Evolutionary conservation across 2,113 vertebrate species (phyloP).

Genomic region (Tretioscincus oriximinensis): DNA sequence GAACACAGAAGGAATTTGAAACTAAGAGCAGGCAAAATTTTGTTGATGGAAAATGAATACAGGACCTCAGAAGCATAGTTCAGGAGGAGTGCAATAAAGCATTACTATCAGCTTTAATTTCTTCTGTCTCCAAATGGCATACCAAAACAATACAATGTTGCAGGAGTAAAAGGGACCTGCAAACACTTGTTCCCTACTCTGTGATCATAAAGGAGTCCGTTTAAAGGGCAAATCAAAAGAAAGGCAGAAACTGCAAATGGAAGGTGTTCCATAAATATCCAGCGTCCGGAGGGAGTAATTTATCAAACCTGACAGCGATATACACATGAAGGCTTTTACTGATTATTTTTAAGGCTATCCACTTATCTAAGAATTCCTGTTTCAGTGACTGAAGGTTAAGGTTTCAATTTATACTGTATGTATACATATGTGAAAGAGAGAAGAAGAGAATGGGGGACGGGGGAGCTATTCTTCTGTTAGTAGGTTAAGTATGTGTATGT

Average conservation of each 20-base stretch:
- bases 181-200: constrained; percentile 27
- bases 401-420: constrained; percentile 29
- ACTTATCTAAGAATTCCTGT: constrained; percentile 64
- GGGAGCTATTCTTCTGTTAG: neutral
- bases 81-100: constrained; percentile 32
- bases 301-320: constrained; percentile 57
- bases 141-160: constrained; percentile 13
- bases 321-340: constrained; percentile 55
- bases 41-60: constrained; percentile 34
- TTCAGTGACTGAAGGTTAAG: constrained; percentile 64
- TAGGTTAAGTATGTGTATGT: neutral
- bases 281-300: constrained; percentile 58
- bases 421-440: neutral
- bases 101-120: constrained; percentile 44
- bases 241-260: constrained; percentile 52
- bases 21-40: constrained; percentile 30
- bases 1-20: constrained; percentile 17
- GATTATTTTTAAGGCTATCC: constrained; percentile 52
- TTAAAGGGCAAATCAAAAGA: constrained; percentile 47
- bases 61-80: constrained; percentile 39
- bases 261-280: constrained; percentile 61
- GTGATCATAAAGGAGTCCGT: constrained; percentile 17
- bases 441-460: neutral
- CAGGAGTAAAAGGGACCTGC: neutral
- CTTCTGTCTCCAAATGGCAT: constrained; percentile 30